Evolutionary conservation across 37 sponge, comb jelly and placozoan species (phyloP), one percentile per base, ranked within the genome.

Genomic region (Crambe crambe): DNA sequence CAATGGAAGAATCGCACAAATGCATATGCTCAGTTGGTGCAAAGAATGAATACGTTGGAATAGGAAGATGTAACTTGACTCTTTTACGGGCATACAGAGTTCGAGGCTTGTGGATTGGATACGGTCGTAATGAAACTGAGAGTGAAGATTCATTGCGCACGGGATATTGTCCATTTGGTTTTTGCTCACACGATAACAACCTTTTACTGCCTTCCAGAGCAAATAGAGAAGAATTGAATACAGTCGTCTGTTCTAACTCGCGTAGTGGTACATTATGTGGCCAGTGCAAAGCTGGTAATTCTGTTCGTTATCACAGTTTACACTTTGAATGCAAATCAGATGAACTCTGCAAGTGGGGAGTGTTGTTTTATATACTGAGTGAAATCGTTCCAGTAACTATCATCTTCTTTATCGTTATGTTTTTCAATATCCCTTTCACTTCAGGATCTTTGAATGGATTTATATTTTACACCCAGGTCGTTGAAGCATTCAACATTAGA

Each of bases 351-450:
- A 32, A 41, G 9, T 72, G 51, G 9, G 86, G 86, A 21, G 70
- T 70, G 71, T 30, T 78, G 25, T 61, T 85, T 25, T 85, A 85
- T 72, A 72, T 85, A 21, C 42, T 78, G 18, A 59, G 66, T 42
- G 86, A 85, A 51, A 27, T 85, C 21, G 29, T 85, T 0, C 86
- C 86, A 34, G 44, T 85, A 0, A 85, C 86, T 21, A 5, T 78
- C 8, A n/a, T 78, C 57, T 85, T 85, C 56, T 0, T 78, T 18
- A 41, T 85, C 27, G 59, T 85, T 15, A 42, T 85, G 21, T 58
- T 78, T 40, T 85, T 85, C 66, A 72, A 85, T 47, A 85, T 85
- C 34, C 30, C 41, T 29, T 78, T 85, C 74, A 85, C 86, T 2
- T 69, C 79, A 3, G 86, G 86, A 35, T 10, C 30, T 1, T 23